These are phyloP conservation scores for Tupiocoris notatus DNA, from an alignment of 2,888 invertebrate species.

Conservation along the genomic window DNA sequence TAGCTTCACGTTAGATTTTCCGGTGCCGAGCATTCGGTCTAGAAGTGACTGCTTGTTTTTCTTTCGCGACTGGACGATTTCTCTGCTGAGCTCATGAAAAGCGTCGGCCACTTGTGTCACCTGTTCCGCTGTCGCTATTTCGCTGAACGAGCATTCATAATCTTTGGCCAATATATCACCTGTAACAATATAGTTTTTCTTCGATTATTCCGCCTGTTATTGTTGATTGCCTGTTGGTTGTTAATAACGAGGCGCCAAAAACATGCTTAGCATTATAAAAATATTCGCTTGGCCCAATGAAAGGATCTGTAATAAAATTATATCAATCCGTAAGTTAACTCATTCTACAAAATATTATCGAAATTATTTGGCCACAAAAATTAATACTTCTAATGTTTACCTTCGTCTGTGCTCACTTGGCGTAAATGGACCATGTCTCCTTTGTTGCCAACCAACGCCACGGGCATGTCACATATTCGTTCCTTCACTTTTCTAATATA, in stretches of 20 bases:
- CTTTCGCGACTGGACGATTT: conserved; percentile 73
- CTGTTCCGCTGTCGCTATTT: conserved; percentile 87
- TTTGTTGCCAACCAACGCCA: conserved; percentile 86
- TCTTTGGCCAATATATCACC: conserved; percentile 80
- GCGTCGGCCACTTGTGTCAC: conserved; percentile 76
- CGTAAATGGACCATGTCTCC: conserved; percentile 87
- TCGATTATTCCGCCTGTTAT: no score
- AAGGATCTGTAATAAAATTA: no score
- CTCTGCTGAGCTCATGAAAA: conserved; percentile 80
- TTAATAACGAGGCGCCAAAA: no score
- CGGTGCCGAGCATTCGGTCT: conserved; percentile 75
- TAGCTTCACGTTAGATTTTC: conserved; percentile 66
- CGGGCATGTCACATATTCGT: conserved; percentile 66
- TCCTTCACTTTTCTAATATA: conserved; percentile 74
- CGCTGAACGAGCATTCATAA: conserved; percentile 82
- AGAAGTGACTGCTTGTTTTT: conserved; percentile 78
- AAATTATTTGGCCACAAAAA: no score
- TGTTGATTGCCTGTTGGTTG: no score
- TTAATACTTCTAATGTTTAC: conserved; percentile 55
- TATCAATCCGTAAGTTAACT: no score
- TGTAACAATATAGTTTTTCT: no score
- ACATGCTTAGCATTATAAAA: no score
- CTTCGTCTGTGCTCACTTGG: conserved; percentile 84
- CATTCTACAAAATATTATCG: no score
- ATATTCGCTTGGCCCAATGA: no score